phyloP scores from a whole-genome alignment of 2,888 invertebrate species.

The Acleris sparsana region DNA sequence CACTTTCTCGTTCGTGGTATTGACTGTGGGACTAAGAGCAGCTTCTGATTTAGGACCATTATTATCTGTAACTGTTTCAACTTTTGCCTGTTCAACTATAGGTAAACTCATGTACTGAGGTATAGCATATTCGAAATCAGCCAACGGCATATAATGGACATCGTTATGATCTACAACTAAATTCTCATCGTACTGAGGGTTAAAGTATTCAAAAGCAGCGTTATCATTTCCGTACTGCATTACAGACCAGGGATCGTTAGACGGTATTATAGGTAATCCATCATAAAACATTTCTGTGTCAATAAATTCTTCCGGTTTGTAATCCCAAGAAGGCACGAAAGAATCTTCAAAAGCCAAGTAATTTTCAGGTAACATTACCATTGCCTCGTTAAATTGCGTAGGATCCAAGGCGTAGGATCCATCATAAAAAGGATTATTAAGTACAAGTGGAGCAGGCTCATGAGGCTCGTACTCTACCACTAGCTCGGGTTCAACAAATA shows the following conservation, averaged over 20 bases:
- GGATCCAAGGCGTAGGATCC: constrained; percentile 69
- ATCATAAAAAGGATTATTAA: constrained; percentile 81
- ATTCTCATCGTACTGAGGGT: constrained; percentile 66
- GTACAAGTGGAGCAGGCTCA: constrained; percentile 68
- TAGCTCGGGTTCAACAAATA: constrained; percentile 72
- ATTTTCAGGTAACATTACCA: constrained; percentile 76
- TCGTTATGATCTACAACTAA: constrained; percentile 58
- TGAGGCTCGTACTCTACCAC: constrained; percentile 62
- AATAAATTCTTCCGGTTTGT: constrained; percentile 65
- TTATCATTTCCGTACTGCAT: constrained; percentile 60
- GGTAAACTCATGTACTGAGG: constrained; percentile 77
- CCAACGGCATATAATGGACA: constrained; percentile 72
- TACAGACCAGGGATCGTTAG: constrained; percentile 76
- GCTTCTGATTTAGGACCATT: constrained; percentile 43
- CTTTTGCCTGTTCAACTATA: constrained; percentile 58
- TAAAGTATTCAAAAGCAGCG: constrained; percentile 67
- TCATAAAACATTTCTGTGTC: constrained; percentile 68
- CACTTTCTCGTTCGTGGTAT: constrained; percentile 46
- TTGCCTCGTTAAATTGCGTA: constrained; percentile 59
- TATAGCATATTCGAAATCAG: constrained; percentile 74
- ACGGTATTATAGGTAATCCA: constrained; percentile 68
- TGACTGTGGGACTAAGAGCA: constrained; percentile 42
- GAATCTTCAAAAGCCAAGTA: constrained; percentile 82
- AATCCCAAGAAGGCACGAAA: constrained; percentile 76
- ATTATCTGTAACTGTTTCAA: constrained; percentile 51